Percentiles rank a stretch among this genome's conserved stretches.
Conservation (phyloP, 2,888 invertebrate genomes). For the Tipula helvola region DNA sequence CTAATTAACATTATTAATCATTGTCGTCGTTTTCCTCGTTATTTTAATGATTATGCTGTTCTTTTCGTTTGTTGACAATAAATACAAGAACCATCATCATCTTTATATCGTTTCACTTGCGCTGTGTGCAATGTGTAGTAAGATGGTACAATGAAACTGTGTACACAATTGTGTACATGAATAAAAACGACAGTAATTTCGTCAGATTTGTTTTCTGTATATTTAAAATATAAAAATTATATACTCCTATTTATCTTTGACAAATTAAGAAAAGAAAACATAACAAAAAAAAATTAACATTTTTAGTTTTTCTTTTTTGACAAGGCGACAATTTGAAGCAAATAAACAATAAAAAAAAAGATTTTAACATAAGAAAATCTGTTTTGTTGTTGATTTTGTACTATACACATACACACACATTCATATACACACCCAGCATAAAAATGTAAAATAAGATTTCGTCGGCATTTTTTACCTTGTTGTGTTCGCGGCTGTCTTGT, state of each 20-base stretch:
- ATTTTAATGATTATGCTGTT: background rate
- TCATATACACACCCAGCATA: background rate
- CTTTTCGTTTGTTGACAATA: background rate
- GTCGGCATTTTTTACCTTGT: background rate
- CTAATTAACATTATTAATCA: background rate
- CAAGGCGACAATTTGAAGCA: conserved; percentile 4
- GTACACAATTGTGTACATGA: background rate
- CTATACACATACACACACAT: background rate
- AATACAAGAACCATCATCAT: background rate
- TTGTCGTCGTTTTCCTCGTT: background rate
- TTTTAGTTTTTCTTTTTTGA: background rate
- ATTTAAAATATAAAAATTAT: background rate
- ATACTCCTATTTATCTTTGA: background rate
- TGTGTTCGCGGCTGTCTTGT: background rate
- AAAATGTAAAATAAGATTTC: background rate
- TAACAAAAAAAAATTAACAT: background rate
- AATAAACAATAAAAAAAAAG: background rate
- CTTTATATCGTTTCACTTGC: background rate
- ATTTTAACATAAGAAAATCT: background rate
- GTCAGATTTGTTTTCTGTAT: background rate
- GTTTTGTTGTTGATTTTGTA: background rate
- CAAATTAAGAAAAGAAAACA: background rate
- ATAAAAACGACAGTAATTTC: background rate
- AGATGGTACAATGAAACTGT: background rate
- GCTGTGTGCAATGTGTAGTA: background rate